Conservation (phyloP, 2,888 invertebrate species). For the Lepidocyrtinus sp. region DNA sequence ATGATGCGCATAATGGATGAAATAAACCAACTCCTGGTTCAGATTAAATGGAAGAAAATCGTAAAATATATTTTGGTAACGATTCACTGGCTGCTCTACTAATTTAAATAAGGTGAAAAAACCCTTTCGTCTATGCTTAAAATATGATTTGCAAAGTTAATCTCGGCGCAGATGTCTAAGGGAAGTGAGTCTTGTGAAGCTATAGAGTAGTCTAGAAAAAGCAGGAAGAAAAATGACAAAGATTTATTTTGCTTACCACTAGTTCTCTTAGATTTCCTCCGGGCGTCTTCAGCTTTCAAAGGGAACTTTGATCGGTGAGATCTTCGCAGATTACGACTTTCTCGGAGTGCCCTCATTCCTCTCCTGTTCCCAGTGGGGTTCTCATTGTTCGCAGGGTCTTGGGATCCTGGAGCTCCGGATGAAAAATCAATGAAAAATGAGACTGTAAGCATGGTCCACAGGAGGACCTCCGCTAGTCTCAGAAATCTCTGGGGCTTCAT, state of each 20-base stretch:
- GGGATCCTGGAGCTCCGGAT: constrained; percentile 45
- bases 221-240: not conserved
- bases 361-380: constrained; percentile 6
- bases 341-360: constrained; percentile 50
- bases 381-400: constrained; percentile 26
- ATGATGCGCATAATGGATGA: constrained; percentile 50
- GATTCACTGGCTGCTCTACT: not conserved
- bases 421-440: constrained; percentile 45
- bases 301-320: constrained; percentile 66
- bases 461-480: constrained; percentile 53
- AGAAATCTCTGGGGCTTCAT: constrained; percentile 59
- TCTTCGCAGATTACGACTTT: constrained; percentile 58
- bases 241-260: constrained; percentile 60
- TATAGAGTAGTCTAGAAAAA: not conserved
- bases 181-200: not conserved
- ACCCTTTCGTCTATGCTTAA: constrained; percentile 23
- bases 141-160: not conserved
- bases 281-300: constrained; percentile 61
- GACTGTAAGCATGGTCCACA: constrained; percentile 48
- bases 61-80: constrained; percentile 21
- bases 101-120: constrained; percentile 58
- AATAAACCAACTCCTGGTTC: not conserved
- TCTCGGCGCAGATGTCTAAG: not conserved
- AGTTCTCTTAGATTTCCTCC: constrained; percentile 65
- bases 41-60: constrained; percentile 36